Percentiles rank a stretch among this genome's conserved stretches.
Evolutionary conservation across 2,797 vertebrate species (phyloP).

Genomic region (Phylloscopus collybita): DNA sequence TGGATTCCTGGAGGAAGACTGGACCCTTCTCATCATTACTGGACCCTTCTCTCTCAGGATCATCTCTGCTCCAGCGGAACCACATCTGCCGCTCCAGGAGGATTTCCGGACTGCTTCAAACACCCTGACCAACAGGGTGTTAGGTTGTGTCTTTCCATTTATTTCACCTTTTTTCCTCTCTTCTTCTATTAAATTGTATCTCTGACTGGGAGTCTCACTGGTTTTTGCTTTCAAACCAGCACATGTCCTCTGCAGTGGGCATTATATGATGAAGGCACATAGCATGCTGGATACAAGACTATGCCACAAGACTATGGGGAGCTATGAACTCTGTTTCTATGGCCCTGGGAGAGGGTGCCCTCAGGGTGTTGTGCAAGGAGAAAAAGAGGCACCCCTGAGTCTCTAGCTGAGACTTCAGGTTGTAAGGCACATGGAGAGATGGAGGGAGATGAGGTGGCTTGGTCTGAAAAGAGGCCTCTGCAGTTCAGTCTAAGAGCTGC

Average conservation of each 20-base stretch:
- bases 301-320: rapidly evolving
- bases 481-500: neutral
- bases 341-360: neutral
- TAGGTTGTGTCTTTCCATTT: no score
- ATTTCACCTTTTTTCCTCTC: no score
- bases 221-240: no score
- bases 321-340: neutral
- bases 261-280: neutral
- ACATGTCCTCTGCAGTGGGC: neutral
- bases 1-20: no score
- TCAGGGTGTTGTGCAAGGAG: neutral
- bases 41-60: no score
- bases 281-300: rapidly evolving
- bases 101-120: no score
- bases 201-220: no score
- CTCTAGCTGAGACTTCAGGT: neutral
- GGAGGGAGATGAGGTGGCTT: neutral
- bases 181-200: no score
- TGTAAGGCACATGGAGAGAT: neutral
- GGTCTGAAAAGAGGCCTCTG: neutral
- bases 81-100: no score
- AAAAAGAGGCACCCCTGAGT: neutral
- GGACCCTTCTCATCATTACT: no score
- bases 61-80: no score
- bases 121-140: no score